Percentiles rank a stretch among this genome's conserved stretches.
phyloP scores from a whole-genome alignment of 2,797 vertebrate genomes.

The Enteromius mattozi region DNA sequence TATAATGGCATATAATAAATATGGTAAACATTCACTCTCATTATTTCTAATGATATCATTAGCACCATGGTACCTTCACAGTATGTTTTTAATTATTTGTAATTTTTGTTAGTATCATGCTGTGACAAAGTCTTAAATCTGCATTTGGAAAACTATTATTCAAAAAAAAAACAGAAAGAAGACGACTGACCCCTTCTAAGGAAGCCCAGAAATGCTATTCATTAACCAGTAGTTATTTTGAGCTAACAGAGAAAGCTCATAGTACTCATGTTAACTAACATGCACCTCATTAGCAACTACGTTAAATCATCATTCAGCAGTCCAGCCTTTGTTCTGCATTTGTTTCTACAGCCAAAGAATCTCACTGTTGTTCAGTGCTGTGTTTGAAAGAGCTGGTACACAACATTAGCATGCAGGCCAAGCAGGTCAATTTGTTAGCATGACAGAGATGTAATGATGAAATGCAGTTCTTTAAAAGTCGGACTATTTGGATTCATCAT shows the following conservation, averaged over 20 bases:
- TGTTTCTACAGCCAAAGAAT: conserved; percentile 24
- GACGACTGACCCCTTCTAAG: neutral
- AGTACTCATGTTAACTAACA: neutral
- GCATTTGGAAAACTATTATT: neutral
- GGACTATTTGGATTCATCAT: conserved; percentile 60
- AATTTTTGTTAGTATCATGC: neutral
- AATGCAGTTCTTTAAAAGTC: conserved; percentile 55
- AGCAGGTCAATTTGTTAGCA: conserved; percentile 58
- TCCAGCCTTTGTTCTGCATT: conserved; percentile 38
- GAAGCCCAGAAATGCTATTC: conserved; percentile 17
- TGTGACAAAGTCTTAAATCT: neutral
- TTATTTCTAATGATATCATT: neutral
- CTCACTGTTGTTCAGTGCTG: conserved; percentile 3
- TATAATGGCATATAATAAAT: neutral
- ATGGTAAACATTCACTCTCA: neutral
- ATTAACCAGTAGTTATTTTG: conserved; percentile 1
- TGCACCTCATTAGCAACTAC: conserved; percentile 41
- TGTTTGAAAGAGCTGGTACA: conserved; percentile 39
- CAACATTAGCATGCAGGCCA: conserved; percentile 50
- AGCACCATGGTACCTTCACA: no score
- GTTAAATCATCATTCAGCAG: conserved; percentile 36
- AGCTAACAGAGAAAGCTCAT: neutral
- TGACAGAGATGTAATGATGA: conserved; percentile 59
- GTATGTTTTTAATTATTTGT: neutral
- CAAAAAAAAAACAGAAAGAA: neutral